Conservation (phyloP, 2,113 vertebrate species). For the Choloepus hoffmanni region DNA sequence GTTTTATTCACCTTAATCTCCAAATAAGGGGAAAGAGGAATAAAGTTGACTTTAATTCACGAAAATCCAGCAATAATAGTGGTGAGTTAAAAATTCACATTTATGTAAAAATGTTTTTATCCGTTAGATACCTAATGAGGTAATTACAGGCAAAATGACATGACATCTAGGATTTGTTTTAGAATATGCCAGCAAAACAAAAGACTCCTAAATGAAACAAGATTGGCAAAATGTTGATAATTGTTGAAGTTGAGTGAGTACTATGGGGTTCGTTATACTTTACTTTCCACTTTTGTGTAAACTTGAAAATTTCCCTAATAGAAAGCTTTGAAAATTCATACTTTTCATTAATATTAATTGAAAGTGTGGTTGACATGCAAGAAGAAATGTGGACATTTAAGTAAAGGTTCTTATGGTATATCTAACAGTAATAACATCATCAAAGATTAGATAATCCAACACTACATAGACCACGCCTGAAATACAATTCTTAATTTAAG, state of each 20-base stretch:
- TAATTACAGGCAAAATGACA: slow-evolving; percentile 35
- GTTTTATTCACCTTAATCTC: slow-evolving; percentile 24
- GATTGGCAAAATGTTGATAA: background rate
- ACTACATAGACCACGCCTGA: background rate
- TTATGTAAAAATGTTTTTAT: background rate
- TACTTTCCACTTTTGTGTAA: slow-evolving; percentile 19
- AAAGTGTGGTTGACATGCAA: slow-evolving; percentile 11
- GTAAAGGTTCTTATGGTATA: slow-evolving; percentile 12
- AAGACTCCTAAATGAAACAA: background rate
- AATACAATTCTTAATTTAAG: slow-evolving; percentile 5
- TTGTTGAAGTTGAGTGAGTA: background rate
- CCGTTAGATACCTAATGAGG: background rate
- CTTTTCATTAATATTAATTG: slow-evolving; percentile 28
- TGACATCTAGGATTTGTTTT: slow-evolving; percentile 1
- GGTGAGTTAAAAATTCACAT: slow-evolving; percentile 24
- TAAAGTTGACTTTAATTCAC: slow-evolving; percentile 29
- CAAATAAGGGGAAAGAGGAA: background rate
- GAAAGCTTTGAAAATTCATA: slow-evolving; percentile 47
- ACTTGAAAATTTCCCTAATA: slow-evolving; percentile 21
- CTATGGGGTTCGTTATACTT: slow-evolving; percentile 2
- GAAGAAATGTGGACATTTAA: slow-evolving; percentile 17
- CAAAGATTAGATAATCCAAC: slow-evolving; percentile 2
- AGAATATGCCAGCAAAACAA: background rate
- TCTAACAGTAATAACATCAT: background rate
- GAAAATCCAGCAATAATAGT: slow-evolving; percentile 42